Base-by-base conservation (phyloP, 2,888 invertebrate species). In the Julus scandinavius region DNA sequence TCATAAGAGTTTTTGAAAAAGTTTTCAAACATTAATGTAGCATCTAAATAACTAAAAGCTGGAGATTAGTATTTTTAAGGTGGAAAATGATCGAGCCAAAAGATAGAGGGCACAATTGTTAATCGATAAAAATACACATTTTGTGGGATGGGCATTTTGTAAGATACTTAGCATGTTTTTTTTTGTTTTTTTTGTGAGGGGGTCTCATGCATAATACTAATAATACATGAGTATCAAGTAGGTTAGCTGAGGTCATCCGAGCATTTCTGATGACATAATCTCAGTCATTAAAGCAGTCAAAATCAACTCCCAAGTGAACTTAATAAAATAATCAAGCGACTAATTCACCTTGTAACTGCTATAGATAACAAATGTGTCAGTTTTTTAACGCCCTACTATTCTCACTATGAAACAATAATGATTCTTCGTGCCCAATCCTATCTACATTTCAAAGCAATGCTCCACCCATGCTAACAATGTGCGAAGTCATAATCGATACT, bases 381-480 rank as follows among this genome's bases (percentile, higher is more conserved):
- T 58, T 58, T 58, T 58, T 58, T 58, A 58, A 58, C 58, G 58
- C 58, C 58, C 58, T 58, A 17, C 58, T 17, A 58, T 58, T 58
- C 17, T 58, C 15, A 4, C 58, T 17, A 15, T 58, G 58, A 58
- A 58, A 58, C 58, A 58, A 58, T 58, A 58, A 58, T 15, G 58
- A 11, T 13, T 15, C 58, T 58, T 58, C 58, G 13, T 58, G 17
- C 58, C n/a, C 58, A 58, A 58, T 58, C 15, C 58, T 58, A 58
- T 58, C 58, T 58, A 17, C 13, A 58, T 58, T 17, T 58, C 15
- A 13, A 15, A 58, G 0, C 13, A 49, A 58, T 15, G 17, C 58
- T 58, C 58, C 58, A 58, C 58, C 58, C 58, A 58, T 58, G 58
- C 58, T 58, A 58, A 58, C 58, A 58, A 58, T 58, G 58, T 17